Conservation (phyloP, 23 tunicate genomes). For the Ascidia mentula region DNA sequence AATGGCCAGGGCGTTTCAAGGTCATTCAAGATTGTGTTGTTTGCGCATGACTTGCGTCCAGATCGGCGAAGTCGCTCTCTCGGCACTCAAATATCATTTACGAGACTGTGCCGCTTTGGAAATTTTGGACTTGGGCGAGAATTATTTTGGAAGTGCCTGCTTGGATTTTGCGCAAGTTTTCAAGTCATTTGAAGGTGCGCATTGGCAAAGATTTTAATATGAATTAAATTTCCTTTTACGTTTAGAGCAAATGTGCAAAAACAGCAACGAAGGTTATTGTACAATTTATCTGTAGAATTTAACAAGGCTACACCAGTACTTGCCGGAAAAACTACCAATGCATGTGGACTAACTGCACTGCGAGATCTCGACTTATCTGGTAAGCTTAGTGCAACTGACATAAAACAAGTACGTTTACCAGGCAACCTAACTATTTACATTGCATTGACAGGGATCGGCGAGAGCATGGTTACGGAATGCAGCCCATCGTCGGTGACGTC, state of each 20-base stretch:
- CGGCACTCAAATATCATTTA: conserved; percentile 41
- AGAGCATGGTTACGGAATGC: background rate
- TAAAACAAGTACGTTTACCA: background rate
- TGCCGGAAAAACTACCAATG: background rate
- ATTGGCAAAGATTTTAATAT: background rate
- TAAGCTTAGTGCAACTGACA: background rate
- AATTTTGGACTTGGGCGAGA: conserved; percentile 40
- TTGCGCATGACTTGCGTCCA: conserved; percentile 52
- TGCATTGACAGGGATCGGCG: background rate
- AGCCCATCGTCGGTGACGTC: background rate
- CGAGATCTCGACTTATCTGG: background rate
- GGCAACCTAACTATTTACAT: background rate
- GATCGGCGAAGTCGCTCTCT: conserved; percentile 49
- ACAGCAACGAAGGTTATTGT: background rate
- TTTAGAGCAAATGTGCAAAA: background rate
- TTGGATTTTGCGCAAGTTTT: conserved; percentile 12
- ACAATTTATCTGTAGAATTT: background rate
- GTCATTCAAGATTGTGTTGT: background rate
- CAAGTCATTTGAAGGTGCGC: background rate
- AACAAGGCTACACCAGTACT: background rate
- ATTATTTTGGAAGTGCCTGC: conserved; percentile 17
- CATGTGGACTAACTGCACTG: background rate
- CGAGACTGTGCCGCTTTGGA: conserved; percentile 6
- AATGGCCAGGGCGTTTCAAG: conserved; percentile 27
- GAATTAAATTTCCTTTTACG: background rate